Evolutionary conservation across 2,113 vertebrate species (phyloP).

Genomic region (Passerina amoena): DNA sequence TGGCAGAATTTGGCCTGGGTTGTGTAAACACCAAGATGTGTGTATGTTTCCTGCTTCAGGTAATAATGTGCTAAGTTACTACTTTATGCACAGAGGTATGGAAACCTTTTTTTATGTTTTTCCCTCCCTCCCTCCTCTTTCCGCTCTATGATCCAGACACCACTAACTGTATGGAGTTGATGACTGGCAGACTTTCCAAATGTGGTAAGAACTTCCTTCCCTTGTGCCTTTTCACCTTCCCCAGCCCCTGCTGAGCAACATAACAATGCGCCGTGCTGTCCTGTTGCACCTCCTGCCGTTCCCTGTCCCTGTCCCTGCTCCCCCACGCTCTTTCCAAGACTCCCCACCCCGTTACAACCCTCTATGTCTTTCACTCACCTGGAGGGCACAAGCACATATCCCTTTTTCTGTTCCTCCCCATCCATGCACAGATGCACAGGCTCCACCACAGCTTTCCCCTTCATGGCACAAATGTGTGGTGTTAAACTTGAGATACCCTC

Average conservation of each 20-base stretch:
- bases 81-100: conserved; percentile 66
- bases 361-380: conserved; percentile 12
- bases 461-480: conserved; percentile 24
- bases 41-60: conserved; percentile 65
- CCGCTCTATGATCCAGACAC: conserved; percentile 82
- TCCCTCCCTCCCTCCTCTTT: conserved; percentile 78
- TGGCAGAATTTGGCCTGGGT: conserved; percentile 46
- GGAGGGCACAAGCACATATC: background rate
- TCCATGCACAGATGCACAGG: conserved; percentile 38
- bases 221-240: conserved; percentile 62
- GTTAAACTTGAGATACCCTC: conserved; percentile 42
- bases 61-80: conserved; percentile 63
- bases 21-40: conserved; percentile 34
- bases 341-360: background rate
- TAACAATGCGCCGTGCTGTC: background rate
- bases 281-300: background rate
- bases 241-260: conserved; percentile 44
- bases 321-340: background rate
- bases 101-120: conserved; percentile 73
- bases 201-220: conserved; percentile 88
- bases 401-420: conserved; percentile 5
- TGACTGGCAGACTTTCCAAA: conserved; percentile 91
- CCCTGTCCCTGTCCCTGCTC: conserved; percentile 6
- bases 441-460: conserved; percentile 13
- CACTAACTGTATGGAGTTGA: conserved; percentile 86